Evolutionary conservation across 2,888 invertebrate genomes (phyloP).

Genomic region (Prosapia bicincta): DNA sequence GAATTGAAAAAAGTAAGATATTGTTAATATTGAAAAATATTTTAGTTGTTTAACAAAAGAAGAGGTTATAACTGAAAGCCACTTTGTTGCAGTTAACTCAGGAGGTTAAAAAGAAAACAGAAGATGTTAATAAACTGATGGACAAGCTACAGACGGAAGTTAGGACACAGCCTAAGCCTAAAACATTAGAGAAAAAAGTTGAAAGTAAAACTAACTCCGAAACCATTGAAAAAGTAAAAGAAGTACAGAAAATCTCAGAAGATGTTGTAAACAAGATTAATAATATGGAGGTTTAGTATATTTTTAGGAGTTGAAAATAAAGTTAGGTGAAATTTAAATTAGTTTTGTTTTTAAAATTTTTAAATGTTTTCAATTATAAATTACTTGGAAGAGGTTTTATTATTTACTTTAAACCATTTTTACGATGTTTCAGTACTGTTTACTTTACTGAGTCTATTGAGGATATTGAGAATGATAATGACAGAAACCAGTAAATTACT

Average conservation of each 20-base stretch:
- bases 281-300: conserved; percentile 33
- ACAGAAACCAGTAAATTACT: no score
- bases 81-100: conserved; percentile 37
- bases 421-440: no score
- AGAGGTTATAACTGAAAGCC: not conserved
- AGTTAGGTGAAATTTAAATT: no score
- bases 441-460: no score
- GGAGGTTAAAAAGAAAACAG: conserved; percentile 42
- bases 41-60: not conserved
- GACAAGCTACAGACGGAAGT: conserved; percentile 43
- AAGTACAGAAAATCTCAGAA: conserved; percentile 24
- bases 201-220: conserved; percentile 10
- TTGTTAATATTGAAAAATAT: not conserved
- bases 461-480: no score
- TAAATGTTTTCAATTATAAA: no score
- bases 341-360: no score
- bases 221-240: conserved; percentile 26
- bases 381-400: no score
- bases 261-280: conserved; percentile 33
- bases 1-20: conserved; percentile 41
- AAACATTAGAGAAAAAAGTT: conserved; percentile 26
- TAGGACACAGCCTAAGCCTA: conserved; percentile 36
- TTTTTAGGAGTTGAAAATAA: no score
- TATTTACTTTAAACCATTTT: no score
- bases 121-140: conserved; percentile 44